Conservation (phyloP, 2,113 vertebrate species). For the Micromys minutus region DNA sequence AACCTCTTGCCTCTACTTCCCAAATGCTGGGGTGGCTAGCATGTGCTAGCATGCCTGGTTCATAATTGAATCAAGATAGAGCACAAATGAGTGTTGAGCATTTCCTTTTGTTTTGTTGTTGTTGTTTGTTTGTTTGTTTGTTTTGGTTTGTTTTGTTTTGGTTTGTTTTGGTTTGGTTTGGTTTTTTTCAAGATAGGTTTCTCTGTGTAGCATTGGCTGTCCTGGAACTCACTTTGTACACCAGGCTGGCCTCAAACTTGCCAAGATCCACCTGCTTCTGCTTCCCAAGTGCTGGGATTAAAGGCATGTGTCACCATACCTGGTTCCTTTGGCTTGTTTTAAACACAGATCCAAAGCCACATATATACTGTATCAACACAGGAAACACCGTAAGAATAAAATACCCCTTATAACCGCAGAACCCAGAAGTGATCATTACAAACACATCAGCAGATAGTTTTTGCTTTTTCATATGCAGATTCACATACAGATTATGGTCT, state of each 20-base stretch:
- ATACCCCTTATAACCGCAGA: not conserved
- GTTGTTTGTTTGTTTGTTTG: not conserved
- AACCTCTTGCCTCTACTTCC: not conserved
- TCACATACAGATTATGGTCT: not conserved
- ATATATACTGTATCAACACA: not conserved
- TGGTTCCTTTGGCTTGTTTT: not conserved
- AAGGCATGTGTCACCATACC: not conserved
- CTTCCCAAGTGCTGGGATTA: not conserved
- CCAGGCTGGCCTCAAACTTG: not conserved
- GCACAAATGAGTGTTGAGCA: not conserved
- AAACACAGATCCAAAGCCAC: slow-evolving; percentile 12
- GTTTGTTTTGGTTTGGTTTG: not conserved
- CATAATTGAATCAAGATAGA: not conserved
- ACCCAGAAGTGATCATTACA: not conserved
- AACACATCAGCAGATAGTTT: not conserved
- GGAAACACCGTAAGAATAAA: slow-evolving; percentile 27
- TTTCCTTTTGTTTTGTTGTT: not conserved
- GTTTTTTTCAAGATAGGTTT: not conserved
- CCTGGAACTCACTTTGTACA: not conserved
- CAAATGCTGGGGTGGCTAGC: not conserved
- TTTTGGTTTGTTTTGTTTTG: not conserved
- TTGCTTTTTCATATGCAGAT: not conserved
- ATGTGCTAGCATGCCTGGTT: not conserved
- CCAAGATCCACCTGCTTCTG: not conserved
- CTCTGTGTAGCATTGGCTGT: not conserved